Evolutionary conservation across 2,888 invertebrate genomes (phyloP).

Genomic region (Tetranychus piercei): DNA sequence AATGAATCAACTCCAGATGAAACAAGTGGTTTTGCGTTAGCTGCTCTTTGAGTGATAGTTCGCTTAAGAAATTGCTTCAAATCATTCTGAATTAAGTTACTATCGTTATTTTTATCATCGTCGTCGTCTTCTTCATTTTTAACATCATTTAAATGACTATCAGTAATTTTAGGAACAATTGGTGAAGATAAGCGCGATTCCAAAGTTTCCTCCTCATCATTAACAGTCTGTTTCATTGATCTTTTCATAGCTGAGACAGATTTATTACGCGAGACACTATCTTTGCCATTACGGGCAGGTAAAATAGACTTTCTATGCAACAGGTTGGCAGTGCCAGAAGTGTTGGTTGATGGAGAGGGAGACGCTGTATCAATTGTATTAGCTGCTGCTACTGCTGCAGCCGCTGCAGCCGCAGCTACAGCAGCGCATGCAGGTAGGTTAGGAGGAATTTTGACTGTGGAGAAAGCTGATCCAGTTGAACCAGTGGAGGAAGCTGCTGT

Average conservation of each 20-base stretch:
- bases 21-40: conserved; percentile 7
- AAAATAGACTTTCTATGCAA: background rate
- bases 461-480: background rate
- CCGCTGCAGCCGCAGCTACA: background rate
- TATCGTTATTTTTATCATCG: conserved; percentile 11
- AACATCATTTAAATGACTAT: background rate
- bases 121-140: background rate
- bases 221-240: background rate
- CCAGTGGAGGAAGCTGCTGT: background rate
- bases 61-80: conserved; percentile 27
- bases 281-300: background rate
- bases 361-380: background rate
- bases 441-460: background rate
- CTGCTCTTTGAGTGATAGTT: conserved; percentile 26
- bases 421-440: background rate
- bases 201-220: background rate
- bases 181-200: background rate
- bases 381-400: background rate
- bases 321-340: background rate
- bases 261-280: conserved; percentile 16
- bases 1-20: conserved; percentile 3
- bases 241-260: background rate
- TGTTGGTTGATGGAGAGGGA: background rate
- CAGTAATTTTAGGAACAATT: background rate
- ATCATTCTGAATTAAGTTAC: conserved; percentile 3